Evolutionary conservation across 2,888 invertebrate genomes (phyloP).

Genomic region (Eledona agricola): DNA sequence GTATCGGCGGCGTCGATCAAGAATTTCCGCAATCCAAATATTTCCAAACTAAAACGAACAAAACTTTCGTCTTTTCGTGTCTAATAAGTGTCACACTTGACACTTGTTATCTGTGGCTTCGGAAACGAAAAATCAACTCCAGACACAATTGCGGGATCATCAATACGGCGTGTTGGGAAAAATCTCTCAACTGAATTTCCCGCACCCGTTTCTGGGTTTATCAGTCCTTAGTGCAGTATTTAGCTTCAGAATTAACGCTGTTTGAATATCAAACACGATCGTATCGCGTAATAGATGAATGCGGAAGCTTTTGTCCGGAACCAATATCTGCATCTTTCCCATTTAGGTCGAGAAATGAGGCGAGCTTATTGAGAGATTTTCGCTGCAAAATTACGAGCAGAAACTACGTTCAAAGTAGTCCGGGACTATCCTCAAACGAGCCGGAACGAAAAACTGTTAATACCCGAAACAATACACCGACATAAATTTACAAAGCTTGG

Average conservation of each 20-base stretch:
- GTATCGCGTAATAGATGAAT: too few species aligned
- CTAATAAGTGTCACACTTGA: constrained; percentile 17
- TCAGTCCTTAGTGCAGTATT: too few species aligned
- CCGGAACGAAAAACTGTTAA: too few species aligned
- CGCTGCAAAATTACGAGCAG: constrained; percentile 3
- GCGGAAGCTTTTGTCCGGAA: constrained; percentile 2
- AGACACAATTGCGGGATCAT: constrained; percentile 10
- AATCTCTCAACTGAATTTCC: constrained; percentile 1
- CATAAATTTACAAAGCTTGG: too few species aligned
- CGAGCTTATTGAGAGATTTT: constrained; percentile 4
- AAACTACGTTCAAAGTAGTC: constrained; percentile 6
- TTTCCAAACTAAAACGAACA: too few species aligned
- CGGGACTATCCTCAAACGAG: too few species aligned
- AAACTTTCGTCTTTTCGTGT: not conserved
- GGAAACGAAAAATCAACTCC: constrained; percentile 7
- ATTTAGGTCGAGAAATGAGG: constrained; percentile 2
- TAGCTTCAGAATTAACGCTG: too few species aligned
- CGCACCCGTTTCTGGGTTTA: too few species aligned
- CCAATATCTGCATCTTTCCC: constrained; percentile 9
- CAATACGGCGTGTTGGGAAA: constrained; percentile 3
- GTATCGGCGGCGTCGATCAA: too few species aligned
- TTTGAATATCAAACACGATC: too few species aligned
- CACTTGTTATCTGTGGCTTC: constrained; percentile 13
- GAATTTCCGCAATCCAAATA: too few species aligned
- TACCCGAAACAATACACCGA: too few species aligned